Percentiles rank a stretch among this genome's conserved stretches.
These are phyloP conservation scores for Sphaerophoria taeniata DNA, from an alignment of 2,888 invertebrate species.

Conservation along the genomic window DNA sequence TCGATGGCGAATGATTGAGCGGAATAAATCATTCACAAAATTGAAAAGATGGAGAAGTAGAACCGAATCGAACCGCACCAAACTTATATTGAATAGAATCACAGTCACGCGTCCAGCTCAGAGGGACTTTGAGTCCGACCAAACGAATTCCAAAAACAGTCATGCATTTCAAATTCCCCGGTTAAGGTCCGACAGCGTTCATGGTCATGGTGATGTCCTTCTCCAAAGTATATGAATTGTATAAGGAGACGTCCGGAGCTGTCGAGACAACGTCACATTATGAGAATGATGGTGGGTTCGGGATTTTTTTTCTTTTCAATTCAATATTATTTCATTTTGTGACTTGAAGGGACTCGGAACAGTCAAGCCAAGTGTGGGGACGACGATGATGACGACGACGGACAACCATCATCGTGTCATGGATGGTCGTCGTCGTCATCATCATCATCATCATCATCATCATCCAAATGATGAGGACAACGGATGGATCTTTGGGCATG, in stretches of 20 bases:
- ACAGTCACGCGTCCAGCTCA: background rate
- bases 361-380: slow-evolving; percentile 23
- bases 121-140: too few species aligned
- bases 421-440: background rate
- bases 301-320: slow-evolving; percentile 2
- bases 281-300: slow-evolving; percentile 15
- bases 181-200: slow-evolving; percentile 55
- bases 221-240: background rate
- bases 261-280: slow-evolving; percentile 58
- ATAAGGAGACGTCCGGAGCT: slow-evolving; percentile 46
- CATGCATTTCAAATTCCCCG: slow-evolving; percentile 69
- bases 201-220: slow-evolving; percentile 70
- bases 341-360: slow-evolving; percentile 13
- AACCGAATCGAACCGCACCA: background rate
- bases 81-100: slow-evolving; percentile 22
- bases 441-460: slow-evolving; percentile 39
- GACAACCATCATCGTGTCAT: slow-evolving; percentile 30
- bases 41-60: slow-evolving; percentile 62
- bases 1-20: slow-evolving; percentile 73
- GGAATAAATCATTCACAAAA: slow-evolving; percentile 73
- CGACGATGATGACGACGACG: slow-evolving; percentile 7
- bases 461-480: slow-evolving; percentile 63
- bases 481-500: slow-evolving; percentile 62
- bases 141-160: slow-evolving; percentile 57
- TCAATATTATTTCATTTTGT: background rate